Base-by-base conservation (phyloP, 64 coral and sea anemone species). In the Porites australiensis region DNA sequence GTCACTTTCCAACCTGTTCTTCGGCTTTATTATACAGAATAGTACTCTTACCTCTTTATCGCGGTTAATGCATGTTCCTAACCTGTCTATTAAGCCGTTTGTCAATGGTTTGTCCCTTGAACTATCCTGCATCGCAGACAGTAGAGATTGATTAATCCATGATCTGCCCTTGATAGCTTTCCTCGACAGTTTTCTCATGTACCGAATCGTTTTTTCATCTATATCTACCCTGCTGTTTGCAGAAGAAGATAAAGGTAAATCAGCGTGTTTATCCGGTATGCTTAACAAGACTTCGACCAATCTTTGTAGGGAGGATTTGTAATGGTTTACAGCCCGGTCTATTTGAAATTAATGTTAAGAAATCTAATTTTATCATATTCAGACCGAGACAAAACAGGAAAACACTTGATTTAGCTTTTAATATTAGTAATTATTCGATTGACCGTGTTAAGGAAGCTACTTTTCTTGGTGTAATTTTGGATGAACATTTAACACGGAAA, bases 81-180 rank as follows among this genome's bases (percentile, higher is more conserved):
- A 79, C 75, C 91, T 91, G 46, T 65, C 88, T 4, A 88, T 77
- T 58, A 97, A 94, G 10, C 54, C 74, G 11, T 66, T 61, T 47
- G 94, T 84, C 64, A 77, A 74, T 43, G 77, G 44, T 48, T 90
- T 70, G 48, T 92, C 86, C 16, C 91, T 93, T 43, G 82, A 80
- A 19, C 85, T 88, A 60, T 62, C 74, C 65, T 97, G 92, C 19
- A 91, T 92, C 13, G 92, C 95, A 50, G 87, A 91, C 45, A 97
- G 61, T 22, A 94, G 45, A 4, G 95, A 94, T 54, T 97, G 88
- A 22, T 97, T 94, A 50, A 97, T 94, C 65, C 74, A 83, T 51
- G 94, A 13, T 60, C 95, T 90, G 44, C 94, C 95, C 74, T 97
- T 92, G 11, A 97, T 94, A 19, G 87, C 66, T 74, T 97, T 53